Evolutionary conservation across 2,113 vertebrate genomes (phyloP), one percentile per base, ranked within the genome.

Genomic region (Phalacrocorax pelagicus): DNA sequence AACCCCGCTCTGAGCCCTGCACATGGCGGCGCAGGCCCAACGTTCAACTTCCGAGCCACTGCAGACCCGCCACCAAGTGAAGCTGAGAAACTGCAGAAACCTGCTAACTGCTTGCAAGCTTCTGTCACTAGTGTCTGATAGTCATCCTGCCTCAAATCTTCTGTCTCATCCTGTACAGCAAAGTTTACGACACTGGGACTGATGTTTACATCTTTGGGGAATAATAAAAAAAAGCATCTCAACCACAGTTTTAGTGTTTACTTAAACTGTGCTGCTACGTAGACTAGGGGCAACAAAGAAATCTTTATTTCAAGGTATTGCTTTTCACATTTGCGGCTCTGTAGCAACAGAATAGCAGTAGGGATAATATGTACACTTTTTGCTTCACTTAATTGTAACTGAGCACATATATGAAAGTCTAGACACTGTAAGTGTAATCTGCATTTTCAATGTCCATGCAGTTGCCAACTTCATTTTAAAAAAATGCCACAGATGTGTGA

Each of bases 111-210:
- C 98, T 98, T 99, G 98, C 98, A 98, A 97, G 99, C 99, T 86
- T 99, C 99, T 95, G 99, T 99, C 98, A 99, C 99, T 97, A 99
- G 99, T 95, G 99, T 99, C 98, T 99, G 99, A 99, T 97, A 88
- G 96, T 97, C 98, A 71, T 86, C 95, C 97, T 95, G 97, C 97
- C 97, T 97, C 98, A 78, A 88, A 96, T 93, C 94, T 88, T 95
- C 97, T 95, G 97, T 97, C 97, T 98, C 97, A 73, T 96, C 91
- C 66, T 67, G 92, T 96, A 95, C 97, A 94, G 98, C 96, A 93
- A 98, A 96, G 98, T 98, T 98, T 98, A 98, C 97, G 95, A 96
- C 97, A 97, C 97, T 98, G 98, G 97, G 98, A 98, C 98, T 97
- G 98, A 98, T 98, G 98, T 98, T 98, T 98, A 98, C 98, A 97